Base-by-base conservation (phyloP, 2,888 invertebrate species). In the Megaustenia siamemsis region DNA sequence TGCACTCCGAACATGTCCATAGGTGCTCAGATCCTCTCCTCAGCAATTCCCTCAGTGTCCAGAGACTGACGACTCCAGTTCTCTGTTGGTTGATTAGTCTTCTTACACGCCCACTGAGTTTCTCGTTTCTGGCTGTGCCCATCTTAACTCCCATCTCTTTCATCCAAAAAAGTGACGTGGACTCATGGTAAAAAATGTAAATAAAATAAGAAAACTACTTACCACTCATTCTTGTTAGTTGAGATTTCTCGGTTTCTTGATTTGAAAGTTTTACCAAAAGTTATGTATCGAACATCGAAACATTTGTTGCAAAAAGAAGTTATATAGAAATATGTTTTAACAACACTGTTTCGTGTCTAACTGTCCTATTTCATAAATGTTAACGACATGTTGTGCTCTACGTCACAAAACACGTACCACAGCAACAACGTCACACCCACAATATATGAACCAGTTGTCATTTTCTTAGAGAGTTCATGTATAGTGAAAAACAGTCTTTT, bases 321-420 rank as follows among this genome's bases (percentile, higher is more conserved):
- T 8, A 4, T 3, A 38, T 15, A 8, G 3, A n/a, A 43, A 10
- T 71, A 8, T 28, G 24, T 10, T 24, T 56, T 21, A n/a, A 77
- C 8, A 56, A 77, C 40, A 28, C 18, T 38, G 38, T 77, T 28
- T 28, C 10, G 60, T 77, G 40, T 10, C 21, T 24, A 21, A n/a
- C 6, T 1, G 35, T 35, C 73, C 35, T 45, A 10, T 45, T 35
- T 49, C 15, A 49, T 32, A 73, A 73, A 6, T 45, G 32, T 8
- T 73, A 73, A 73, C 73, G 73, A 73, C 49, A 73, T 49, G 49
- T 49, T 73, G 73, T 49, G 73, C 1, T 18, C 8, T 73, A 49
- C 73, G 73, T 73, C 73, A 73, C 18, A 32, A 28, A 73, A 45
- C 32, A 49, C 32, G 49, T 49, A 18, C 24, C 28, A 40, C 10